Evolutionary conservation across 2,888 invertebrate species (phyloP).

Genomic region (Aspidiotus rigidus): DNA sequence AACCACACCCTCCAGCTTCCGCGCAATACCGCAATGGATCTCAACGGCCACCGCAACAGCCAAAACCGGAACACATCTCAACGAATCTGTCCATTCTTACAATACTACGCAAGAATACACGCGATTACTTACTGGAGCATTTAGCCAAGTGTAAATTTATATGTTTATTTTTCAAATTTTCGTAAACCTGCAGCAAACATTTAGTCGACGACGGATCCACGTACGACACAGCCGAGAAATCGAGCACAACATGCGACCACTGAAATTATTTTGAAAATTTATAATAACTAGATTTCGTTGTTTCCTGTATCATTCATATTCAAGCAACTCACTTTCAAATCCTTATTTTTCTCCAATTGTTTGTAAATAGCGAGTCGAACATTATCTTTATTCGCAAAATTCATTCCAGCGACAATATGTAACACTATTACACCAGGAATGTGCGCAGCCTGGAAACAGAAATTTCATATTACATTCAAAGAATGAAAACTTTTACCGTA

Average conservation of each 20-base stretch:
- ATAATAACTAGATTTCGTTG: not conserved
- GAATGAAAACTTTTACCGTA: too few relatives aligned
- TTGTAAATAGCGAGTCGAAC: slow-evolving; percentile 37
- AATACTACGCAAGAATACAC: not conserved
- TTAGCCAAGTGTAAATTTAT: slow-evolving; percentile 37
- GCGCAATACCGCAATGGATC: too few relatives aligned
- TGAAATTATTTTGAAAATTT: not conserved
- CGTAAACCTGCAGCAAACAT: slow-evolving; percentile 38
- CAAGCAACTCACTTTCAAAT: slow-evolving; percentile 15
- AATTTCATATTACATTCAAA: too few relatives aligned
- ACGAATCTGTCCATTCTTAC: not conserved
- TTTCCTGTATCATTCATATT: not conserved
- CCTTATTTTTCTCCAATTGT: slow-evolving; percentile 13
- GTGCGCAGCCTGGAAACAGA: slow-evolving; percentile 36
- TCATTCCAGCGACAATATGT: slow-evolving; percentile 40
- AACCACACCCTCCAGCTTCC: too few relatives aligned
- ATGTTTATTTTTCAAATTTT: slow-evolving; percentile 37
- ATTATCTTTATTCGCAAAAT: slow-evolving; percentile 41
- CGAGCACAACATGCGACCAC: slow-evolving; percentile 38
- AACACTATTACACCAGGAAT: slow-evolving; percentile 38
- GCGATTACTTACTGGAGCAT: slow-evolving; percentile 38
- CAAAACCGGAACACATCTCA: too few relatives aligned
- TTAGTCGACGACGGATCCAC: slow-evolving; percentile 41
- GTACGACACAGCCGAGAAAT: slow-evolving; percentile 41
- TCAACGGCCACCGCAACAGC: not conserved